A percentile compares a stretch with the other conserved stretches of the same genome.
These are phyloP conservation scores for Apus apus DNA, from an alignment of 2,113 vertebrate genomes.

Conservation along the genomic window DNA sequence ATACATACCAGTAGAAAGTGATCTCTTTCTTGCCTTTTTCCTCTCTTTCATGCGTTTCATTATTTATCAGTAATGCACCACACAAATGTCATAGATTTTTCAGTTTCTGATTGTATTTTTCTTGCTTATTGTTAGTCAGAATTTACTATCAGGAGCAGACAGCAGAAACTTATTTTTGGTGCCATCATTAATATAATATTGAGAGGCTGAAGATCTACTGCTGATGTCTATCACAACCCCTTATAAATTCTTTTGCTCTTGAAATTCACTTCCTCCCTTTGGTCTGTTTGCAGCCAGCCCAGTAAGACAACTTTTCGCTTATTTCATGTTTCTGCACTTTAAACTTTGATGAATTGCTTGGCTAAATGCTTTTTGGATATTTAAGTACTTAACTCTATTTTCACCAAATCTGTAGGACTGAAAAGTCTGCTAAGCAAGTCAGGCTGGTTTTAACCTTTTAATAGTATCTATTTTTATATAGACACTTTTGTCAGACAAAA, in stretches of 20 bases:
- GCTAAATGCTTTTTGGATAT: slow-evolving; percentile 36
- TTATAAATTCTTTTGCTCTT: slow-evolving; percentile 5
- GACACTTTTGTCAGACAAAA: not conserved
- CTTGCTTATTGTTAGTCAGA: not conserved
- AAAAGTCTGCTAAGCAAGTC: not conserved
- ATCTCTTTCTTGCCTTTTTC: slow-evolving; percentile 11
- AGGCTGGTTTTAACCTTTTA: not conserved
- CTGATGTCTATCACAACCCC: not conserved
- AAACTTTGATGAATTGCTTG: slow-evolving; percentile 29
- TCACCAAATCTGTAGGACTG: not conserved
- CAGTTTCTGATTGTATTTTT: not conserved
- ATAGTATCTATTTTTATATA: not conserved
- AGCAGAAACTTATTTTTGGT: not conserved
- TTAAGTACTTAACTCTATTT: not conserved
- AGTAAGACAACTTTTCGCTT: slow-evolving; percentile 20
- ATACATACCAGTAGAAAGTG: not conserved
- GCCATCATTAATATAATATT: not conserved
- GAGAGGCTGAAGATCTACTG: not conserved
- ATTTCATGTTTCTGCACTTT: slow-evolving; percentile 14
- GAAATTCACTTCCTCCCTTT: not conserved
- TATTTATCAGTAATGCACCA: slow-evolving; percentile 9
- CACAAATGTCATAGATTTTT: slow-evolving; percentile 34
- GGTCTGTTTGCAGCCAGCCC: not conserved
- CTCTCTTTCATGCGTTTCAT: not conserved
- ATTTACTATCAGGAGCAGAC: not conserved